These are phyloP conservation scores for Ophion costatus DNA, from an alignment of 2,888 invertebrate genomes.

Conservation along the genomic window DNA sequence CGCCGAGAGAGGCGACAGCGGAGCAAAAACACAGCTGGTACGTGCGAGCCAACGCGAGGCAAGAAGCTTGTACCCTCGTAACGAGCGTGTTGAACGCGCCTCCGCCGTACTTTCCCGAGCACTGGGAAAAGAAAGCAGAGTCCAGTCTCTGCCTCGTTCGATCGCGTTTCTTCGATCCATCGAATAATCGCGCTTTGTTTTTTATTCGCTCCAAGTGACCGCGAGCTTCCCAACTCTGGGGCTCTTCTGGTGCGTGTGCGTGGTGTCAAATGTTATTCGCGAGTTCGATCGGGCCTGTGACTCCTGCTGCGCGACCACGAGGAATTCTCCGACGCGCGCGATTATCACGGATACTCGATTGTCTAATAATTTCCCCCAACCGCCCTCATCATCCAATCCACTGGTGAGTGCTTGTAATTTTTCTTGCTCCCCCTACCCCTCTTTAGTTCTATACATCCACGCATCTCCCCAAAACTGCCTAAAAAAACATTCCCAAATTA, in stretches of 20 bases:
- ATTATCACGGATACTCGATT: not conserved
- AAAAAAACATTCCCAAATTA: not conserved
- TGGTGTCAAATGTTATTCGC: constrained; percentile 68
- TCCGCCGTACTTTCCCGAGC: constrained; percentile 52
- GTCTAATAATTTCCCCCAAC: not conserved
- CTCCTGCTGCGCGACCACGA: not conserved
- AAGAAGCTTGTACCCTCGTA: constrained; percentile 68
- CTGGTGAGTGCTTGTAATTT: not conserved
- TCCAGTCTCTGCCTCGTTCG: not conserved
- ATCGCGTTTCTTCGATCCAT: not conserved
- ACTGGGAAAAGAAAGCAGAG: not conserved
- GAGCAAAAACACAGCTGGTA: constrained; percentile 78
- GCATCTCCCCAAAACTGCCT: not conserved
- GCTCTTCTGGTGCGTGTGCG: constrained; percentile 28
- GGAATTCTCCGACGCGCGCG: not conserved
- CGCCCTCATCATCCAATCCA: not conserved
- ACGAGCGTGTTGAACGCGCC: constrained; percentile 69
- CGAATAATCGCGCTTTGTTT: not conserved
- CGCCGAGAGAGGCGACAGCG: constrained; percentile 65
- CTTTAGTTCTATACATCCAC: not conserved
- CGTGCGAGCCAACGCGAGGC: constrained; percentile 75
- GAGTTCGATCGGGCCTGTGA: constrained; percentile 35
- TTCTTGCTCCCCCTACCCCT: not conserved
- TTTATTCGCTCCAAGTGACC: not conserved
- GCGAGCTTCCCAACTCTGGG: constrained; percentile 41